Evolutionary conservation across 2,797 vertebrate species (phyloP).

Genomic region (Pantherophis vulpinus): DNA sequence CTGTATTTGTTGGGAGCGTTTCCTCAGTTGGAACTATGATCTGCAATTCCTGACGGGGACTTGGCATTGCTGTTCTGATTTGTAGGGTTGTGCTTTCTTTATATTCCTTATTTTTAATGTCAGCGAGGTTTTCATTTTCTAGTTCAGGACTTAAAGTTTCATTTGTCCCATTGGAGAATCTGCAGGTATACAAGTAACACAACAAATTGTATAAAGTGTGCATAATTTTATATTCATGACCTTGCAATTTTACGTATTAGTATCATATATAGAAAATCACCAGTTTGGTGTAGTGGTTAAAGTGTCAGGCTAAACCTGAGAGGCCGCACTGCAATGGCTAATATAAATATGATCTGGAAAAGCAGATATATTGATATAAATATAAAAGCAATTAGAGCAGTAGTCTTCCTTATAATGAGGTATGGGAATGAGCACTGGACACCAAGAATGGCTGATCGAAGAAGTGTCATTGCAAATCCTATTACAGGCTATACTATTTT

Average conservation of each 20-base stretch:
- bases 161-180: constrained; percentile 64
- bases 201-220: constrained; percentile 51
- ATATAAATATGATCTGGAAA: not conserved
- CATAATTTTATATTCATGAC: constrained; percentile 6
- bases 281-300: not conserved
- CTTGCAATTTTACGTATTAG: not conserved
- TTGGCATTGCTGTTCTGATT: constrained; percentile 67
- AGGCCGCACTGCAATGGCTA: not conserved
- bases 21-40: constrained; percentile 70
- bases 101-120: constrained; percentile 58
- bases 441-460: not conserved
- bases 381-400: not conserved
- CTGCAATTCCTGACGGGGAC: constrained; percentile 65
- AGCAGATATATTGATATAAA: not conserved
- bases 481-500: not conserved
- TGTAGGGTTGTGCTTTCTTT: constrained; percentile 80
- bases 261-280: not conserved
- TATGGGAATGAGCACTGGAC: not conserved
- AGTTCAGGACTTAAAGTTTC: constrained; percentile 67
- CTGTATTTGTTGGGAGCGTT: constrained; percentile 56
- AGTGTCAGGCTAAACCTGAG: not conserved
- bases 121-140: constrained; percentile 62
- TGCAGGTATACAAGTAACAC: constrained; percentile 39
- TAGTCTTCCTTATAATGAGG: not conserved
- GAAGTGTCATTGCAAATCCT: not conserved